These are phyloP conservation scores for Embiotoca jacksoni DNA, from an alignment of 2,113 vertebrate species.

Conservation along the genomic window DNA sequence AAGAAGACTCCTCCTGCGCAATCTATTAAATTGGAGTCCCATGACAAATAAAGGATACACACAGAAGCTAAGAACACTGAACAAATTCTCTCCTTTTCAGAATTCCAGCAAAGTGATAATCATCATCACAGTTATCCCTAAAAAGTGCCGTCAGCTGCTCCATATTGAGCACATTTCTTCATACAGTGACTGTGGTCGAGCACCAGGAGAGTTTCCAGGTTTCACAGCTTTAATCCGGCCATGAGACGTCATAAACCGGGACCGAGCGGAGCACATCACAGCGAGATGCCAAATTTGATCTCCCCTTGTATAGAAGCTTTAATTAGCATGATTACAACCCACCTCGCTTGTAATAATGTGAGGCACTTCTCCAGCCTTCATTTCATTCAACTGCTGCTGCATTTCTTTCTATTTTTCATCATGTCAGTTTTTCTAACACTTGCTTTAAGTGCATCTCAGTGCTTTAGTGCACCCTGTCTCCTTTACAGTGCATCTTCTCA, in stretches of 20 bases:
- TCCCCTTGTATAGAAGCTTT: constrained; percentile 55
- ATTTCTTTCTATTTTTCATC: constrained; percentile 37
- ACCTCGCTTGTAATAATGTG: constrained; percentile 31
- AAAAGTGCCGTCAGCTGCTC: constrained; percentile 19
- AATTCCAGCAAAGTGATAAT: constrained; percentile 37
- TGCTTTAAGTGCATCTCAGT: constrained; percentile 41
- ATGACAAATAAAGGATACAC: constrained; percentile 53
- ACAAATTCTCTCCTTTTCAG: constrained; percentile 33
- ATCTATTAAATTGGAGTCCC: constrained; percentile 56
- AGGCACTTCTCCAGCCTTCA: constrained; percentile 3
- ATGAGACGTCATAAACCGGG: constrained; percentile 28
- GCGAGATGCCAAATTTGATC: constrained; percentile 50
- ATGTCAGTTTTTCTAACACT: constrained; percentile 1
- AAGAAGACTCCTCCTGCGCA: constrained; percentile 48
- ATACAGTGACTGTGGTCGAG: constrained; percentile 2
- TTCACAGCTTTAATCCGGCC: constrained; percentile 38
- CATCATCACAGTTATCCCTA: constrained; percentile 18
- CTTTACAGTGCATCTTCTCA: constrained; percentile 42
- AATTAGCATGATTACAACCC: constrained; percentile 63
- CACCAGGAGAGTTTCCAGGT: constrained; percentile 35
- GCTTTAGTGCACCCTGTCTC: constrained; percentile 16
- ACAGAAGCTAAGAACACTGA: constrained; percentile 18
- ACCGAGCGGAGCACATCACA: constrained; percentile 39
- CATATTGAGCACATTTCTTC: constrained; percentile 37
- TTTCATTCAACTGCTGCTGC: constrained; percentile 40